These are phyloP conservation scores for Campoletis sonorensis DNA, from an alignment of 1,140 invertebrate species.

Conservation along the genomic window DNA sequence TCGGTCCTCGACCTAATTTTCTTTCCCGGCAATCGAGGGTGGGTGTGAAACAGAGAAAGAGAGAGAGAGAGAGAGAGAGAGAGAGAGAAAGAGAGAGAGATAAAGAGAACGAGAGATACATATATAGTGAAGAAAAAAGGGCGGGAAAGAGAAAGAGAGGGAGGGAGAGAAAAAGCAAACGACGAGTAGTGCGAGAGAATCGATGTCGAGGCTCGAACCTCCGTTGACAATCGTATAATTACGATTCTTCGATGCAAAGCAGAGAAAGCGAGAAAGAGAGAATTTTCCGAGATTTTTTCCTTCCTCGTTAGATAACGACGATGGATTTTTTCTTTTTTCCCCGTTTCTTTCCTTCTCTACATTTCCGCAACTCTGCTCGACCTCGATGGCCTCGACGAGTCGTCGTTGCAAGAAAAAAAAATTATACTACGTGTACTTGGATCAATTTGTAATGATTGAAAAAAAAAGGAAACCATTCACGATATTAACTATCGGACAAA, in stretches of 20 bases:
- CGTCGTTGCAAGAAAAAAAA: conserved; percentile 21
- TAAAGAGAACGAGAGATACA: not conserved
- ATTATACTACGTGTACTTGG: conserved; percentile 1
- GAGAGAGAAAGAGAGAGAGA: conserved; percentile 12
- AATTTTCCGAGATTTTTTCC: conserved; percentile 3
- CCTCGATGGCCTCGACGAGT: conserved; percentile 30
- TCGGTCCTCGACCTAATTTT: conserved; percentile 46
- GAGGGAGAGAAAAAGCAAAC: not conserved
- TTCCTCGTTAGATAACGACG: conserved; percentile 1
- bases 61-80: conserved; percentile 2
- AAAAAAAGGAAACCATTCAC: not conserved
- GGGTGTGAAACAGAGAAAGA: conserved; percentile 27
- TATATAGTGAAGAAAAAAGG: not conserved
- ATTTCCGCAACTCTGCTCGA: conserved; percentile 1
- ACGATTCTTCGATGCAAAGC: conserved; percentile 31
- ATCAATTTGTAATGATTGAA: not conserved
- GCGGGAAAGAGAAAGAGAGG: not conserved
- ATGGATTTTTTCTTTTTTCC: not conserved
- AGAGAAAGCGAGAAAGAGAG: not conserved
- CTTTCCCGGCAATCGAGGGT: conserved; percentile 41
- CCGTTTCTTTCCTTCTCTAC: not conserved
- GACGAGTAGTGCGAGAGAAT: conserved; percentile 24
- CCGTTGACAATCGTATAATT: conserved; percentile 39
- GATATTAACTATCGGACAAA: not conserved
- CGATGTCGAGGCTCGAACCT: conserved; percentile 34